These are phyloP conservation scores for Centrocercus urophasianus DNA, from an alignment of 2,113 vertebrate genomes.

Conservation along the genomic window DNA sequence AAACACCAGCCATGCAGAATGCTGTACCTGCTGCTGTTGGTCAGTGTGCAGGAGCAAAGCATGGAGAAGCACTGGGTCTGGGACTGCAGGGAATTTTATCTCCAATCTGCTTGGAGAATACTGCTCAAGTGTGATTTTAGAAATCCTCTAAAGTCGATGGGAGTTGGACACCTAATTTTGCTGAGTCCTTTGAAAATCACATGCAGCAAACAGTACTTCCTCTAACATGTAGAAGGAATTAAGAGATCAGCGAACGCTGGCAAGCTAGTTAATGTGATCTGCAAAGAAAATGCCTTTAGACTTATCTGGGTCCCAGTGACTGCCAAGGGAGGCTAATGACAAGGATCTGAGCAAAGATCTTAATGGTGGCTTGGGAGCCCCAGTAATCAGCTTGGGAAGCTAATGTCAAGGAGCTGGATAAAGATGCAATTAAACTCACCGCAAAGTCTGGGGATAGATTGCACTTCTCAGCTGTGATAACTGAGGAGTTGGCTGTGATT, in stretches of 20 bases:
- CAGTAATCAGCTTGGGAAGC: background rate
- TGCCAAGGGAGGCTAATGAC: background rate
- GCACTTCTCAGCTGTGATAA: slow-evolving; percentile 39
- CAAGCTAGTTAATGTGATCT: background rate
- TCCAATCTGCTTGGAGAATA: background rate
- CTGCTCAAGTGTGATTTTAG: background rate
- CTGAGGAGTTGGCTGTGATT: slow-evolving; percentile 15
- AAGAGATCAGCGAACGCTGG: background rate
- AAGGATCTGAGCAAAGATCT: background rate
- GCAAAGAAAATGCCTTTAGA: background rate
- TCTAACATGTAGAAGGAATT: background rate
- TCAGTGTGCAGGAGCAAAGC: background rate
- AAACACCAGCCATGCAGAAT: background rate
- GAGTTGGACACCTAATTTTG: background rate
- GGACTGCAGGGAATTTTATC: background rate
- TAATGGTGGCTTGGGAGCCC: background rate
- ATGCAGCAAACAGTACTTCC: background rate
- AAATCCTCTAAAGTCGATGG: background rate
- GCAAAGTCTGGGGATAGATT: background rate
- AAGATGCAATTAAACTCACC: slow-evolving; percentile 36
- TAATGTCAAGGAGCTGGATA: slow-evolving; percentile 1
- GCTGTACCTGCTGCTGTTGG: background rate
- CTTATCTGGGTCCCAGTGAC: background rate
- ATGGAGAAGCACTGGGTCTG: rapidly evolving
- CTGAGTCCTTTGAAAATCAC: background rate